phyloP scores from a whole-genome alignment of 92 coral and sea anemone genomes.

The Pocillopora grandis region DNA sequence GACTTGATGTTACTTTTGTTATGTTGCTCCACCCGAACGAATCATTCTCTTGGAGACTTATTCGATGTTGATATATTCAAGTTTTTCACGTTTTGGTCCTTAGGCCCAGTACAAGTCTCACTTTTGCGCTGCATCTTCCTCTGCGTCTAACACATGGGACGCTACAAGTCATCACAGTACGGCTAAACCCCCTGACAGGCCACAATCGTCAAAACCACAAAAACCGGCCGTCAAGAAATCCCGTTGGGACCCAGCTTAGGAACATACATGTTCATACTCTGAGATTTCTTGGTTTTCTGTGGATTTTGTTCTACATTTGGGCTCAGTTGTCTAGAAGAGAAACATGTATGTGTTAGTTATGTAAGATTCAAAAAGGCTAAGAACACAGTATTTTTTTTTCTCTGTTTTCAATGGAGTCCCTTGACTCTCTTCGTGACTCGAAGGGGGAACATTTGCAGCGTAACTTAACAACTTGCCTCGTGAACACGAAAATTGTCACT shows the following conservation, averaged over 20 bases:
- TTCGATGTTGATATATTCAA: neutral
- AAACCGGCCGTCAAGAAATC: conserved; percentile 79
- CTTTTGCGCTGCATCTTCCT: conserved; percentile 81
- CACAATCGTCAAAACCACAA: conserved; percentile 63
- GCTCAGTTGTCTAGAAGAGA: neutral
- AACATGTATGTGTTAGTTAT: too few relatives aligned
- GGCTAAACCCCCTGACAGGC: conserved; percentile 77
- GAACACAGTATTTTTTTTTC: too few relatives aligned
- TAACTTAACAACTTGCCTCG: too few relatives aligned
- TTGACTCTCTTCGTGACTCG: too few relatives aligned
- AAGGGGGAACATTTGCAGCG: too few relatives aligned
- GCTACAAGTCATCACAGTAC: conserved; percentile 77
- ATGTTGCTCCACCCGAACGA: neutral
- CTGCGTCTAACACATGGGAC: conserved; percentile 85
- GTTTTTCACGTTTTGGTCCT: neutral
- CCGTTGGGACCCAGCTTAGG: conserved; percentile 90
- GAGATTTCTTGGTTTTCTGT: neutral
- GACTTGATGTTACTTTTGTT: too few relatives aligned
- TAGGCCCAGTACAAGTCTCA: conserved; percentile 97
- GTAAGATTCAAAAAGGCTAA: too few relatives aligned
- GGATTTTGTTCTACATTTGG: neutral
- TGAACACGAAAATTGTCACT: too few relatives aligned
- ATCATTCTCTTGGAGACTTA: neutral
- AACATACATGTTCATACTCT: neutral
- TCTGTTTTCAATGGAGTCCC: too few relatives aligned